Conservation (phyloP, 1,140 invertebrate species). For the Temnothorax nylanderi region DNA sequence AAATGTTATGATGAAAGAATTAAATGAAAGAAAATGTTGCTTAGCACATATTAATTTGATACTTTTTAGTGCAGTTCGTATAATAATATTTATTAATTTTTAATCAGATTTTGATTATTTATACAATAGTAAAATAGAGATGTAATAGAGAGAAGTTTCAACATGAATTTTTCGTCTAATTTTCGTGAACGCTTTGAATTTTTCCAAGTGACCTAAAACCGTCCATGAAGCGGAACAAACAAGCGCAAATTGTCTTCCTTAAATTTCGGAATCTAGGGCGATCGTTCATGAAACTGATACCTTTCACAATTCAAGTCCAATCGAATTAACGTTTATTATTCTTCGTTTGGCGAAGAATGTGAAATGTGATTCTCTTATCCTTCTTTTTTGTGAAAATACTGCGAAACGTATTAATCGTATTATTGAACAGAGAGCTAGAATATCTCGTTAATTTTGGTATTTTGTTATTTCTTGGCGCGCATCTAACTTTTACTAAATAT, state of each 20-base stretch:
- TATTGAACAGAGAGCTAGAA: not conserved
- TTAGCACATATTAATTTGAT: not conserved
- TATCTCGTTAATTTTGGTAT: not conserved
- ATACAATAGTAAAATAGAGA: not conserved
- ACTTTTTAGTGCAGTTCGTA: not conserved
- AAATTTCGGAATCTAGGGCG: constrained; percentile 67
- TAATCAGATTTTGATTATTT: not conserved
- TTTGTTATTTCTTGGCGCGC: not conserved
- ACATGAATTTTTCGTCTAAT: constrained; percentile 7
- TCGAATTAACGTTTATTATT: constrained; percentile 2
- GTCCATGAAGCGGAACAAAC: constrained; percentile 50
- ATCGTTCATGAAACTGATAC: constrained; percentile 48
- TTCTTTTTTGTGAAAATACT: not conserved
- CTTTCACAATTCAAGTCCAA: not conserved
- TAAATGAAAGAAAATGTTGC: not conserved
- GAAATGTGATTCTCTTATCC: not conserved
- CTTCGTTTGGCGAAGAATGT: not conserved
- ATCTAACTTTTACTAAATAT: not conserved
- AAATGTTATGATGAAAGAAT: not conserved
- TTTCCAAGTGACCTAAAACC: constrained; percentile 46
- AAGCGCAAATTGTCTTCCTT: constrained; percentile 43
- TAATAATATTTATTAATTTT: constrained; percentile 4
- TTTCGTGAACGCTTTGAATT: not conserved
- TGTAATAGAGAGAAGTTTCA: not conserved
- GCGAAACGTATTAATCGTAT: not conserved